phyloP scores from a whole-genome alignment of 2,113 vertebrate species.

The Pachypanchax playfairii region DNA sequence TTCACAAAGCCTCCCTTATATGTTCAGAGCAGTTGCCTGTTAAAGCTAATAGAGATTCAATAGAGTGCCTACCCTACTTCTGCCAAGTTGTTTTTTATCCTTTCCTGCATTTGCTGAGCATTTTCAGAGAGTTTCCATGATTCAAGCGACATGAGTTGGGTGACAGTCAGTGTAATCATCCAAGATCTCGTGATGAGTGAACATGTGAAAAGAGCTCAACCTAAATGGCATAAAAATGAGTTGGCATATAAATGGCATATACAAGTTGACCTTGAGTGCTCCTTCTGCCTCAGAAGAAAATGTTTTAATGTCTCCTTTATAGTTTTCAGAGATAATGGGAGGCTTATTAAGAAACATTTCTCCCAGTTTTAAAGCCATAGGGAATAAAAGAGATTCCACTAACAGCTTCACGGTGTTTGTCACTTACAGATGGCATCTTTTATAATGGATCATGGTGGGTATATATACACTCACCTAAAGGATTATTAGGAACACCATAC shows the following conservation, averaged over 20 bases:
- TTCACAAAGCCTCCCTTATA: constrained; percentile 56
- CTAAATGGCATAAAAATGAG: constrained; percentile 72
- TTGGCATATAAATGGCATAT: constrained; percentile 38
- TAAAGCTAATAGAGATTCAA: constrained; percentile 68
- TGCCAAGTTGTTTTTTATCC: constrained; percentile 34
- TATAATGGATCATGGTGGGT: constrained; percentile 32
- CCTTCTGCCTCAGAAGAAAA: constrained; percentile 55
- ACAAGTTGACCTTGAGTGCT: constrained; percentile 70
- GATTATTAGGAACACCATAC: too few species aligned
- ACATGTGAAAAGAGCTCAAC: constrained; percentile 61
- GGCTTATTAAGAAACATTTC: constrained; percentile 50
- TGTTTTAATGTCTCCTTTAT: constrained; percentile 64
- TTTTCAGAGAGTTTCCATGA: constrained; percentile 45
- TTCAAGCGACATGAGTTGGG: constrained; percentile 17
- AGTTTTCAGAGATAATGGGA: constrained; percentile 55
- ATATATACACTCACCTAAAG: too few species aligned
- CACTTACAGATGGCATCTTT: constrained; percentile 14
- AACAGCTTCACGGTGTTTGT: constrained; percentile 26
- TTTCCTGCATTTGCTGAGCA: constrained; percentile 16
- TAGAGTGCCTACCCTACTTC: constrained; percentile 39
- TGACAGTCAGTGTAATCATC: constrained; percentile 61
- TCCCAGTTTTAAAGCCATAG: constrained; percentile 36
- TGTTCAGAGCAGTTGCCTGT: constrained; percentile 45
- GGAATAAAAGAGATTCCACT: constrained; percentile 43
- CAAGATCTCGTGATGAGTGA: constrained; percentile 61